Percentiles rank a stretch among this genome's conserved stretches.
These are phyloP conservation scores for Saturnia japonica DNA, from an alignment of 2,888 invertebrate species.

Conservation along the genomic window DNA sequence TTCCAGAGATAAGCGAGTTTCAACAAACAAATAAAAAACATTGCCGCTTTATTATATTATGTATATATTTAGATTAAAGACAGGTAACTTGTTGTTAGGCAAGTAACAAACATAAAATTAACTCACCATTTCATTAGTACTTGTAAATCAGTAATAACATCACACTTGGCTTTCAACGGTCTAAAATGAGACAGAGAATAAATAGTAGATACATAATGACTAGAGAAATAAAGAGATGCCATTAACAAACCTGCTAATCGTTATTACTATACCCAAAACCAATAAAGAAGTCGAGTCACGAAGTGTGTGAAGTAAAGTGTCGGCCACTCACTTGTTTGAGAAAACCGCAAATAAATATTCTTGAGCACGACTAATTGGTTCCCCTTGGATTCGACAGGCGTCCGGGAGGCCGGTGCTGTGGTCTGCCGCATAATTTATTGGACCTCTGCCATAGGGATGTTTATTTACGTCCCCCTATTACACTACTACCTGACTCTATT, in stretches of 20 bases:
- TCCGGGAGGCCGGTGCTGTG: conserved; percentile 60
- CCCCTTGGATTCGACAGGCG: conserved; percentile 75
- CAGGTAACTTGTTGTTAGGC: neutral
- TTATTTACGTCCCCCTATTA: conserved; percentile 49
- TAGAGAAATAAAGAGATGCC: conserved; percentile 23
- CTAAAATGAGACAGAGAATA: conserved; percentile 23
- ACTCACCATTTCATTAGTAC: neutral
- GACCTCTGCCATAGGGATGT: conserved; percentile 50
- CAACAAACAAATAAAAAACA: no score
- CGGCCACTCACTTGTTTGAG: conserved; percentile 67
- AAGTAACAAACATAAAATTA: neutral
- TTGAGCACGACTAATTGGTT: conserved; percentile 76
- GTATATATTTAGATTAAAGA: no score
- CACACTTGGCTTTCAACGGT: conserved; percentile 2
- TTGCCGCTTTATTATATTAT: no score
- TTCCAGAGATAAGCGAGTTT: no score
- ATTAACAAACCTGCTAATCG: conserved; percentile 36
- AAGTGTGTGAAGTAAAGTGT: conserved; percentile 54
- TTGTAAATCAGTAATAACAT: neutral
- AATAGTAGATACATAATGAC: conserved; percentile 15
- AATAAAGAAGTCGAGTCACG: conserved; percentile 61
- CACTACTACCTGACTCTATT: conserved; percentile 18
- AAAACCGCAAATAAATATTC: conserved; percentile 79
- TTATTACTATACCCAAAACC: conserved; percentile 45
- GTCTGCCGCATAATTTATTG: conserved; percentile 76